phyloP scores from a whole-genome alignment of 2,888 invertebrate genomes.

The Altica lythri region DNA sequence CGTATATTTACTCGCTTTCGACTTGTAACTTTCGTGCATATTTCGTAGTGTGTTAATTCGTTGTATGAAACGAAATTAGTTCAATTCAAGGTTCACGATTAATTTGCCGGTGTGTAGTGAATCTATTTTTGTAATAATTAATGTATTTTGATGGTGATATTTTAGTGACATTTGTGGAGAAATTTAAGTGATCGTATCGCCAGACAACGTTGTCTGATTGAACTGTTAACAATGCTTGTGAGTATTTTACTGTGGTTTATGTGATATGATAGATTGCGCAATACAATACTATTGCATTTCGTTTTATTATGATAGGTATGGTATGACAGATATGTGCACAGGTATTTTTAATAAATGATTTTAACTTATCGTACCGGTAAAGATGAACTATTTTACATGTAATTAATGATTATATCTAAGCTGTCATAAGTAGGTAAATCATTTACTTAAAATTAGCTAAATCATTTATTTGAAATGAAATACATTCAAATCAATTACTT shows the following conservation, averaged over 20 bases:
- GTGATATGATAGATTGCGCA: constrained; percentile 31
- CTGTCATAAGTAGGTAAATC: too few species aligned
- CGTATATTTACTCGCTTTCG: constrained; percentile 19
- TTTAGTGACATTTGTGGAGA: constrained; percentile 24
- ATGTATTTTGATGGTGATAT: constrained; percentile 26
- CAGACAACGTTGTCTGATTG: constrained; percentile 34
- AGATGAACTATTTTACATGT: too few species aligned
- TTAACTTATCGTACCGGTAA: constrained; percentile 3
- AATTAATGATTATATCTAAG: too few species aligned
- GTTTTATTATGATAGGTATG: not conserved
- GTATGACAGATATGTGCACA: not conserved
- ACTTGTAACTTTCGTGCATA: constrained; percentile 4
- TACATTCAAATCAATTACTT: too few species aligned
- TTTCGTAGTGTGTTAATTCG: not conserved
- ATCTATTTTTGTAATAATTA: constrained; percentile 24
- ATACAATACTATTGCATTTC: constrained; percentile 7
- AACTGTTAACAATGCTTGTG: constrained; percentile 45
- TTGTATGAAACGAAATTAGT: constrained; percentile 5
- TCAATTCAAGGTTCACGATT: constrained; percentile 18
- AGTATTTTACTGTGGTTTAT: constrained; percentile 40
- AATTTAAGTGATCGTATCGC: constrained; percentile 28
- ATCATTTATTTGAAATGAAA: too few species aligned
- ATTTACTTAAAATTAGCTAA: too few species aligned
- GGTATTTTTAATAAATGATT: not conserved
- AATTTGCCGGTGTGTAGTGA: constrained; percentile 21